Conservation (phyloP, 2,797 vertebrate genomes). For the Trichosurus vulpecula region DNA sequence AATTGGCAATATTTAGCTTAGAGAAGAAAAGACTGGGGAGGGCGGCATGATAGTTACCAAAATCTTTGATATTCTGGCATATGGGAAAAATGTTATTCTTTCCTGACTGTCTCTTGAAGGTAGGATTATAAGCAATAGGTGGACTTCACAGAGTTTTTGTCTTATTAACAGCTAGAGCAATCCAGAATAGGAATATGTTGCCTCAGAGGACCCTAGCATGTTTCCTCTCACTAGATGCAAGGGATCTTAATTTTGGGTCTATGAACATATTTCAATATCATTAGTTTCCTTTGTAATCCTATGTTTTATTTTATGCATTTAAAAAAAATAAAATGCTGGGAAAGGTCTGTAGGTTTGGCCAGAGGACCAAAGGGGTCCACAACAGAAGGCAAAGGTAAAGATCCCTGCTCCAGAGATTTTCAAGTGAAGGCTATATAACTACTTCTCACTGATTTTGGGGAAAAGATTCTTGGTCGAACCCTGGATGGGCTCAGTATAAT, state of each 20-base stretch:
- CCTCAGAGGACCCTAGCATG: not conserved
- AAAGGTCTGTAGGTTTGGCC: not conserved
- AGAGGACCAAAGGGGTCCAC: not conserved
- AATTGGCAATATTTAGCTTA: not conserved
- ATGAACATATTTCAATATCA: not conserved
- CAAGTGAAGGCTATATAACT: not conserved
- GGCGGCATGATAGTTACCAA: not conserved
- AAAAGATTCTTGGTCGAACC: not conserved
- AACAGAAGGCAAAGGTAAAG: not conserved
- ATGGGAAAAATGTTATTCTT: not conserved
- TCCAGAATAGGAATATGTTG: not conserved
- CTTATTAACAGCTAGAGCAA: not conserved
- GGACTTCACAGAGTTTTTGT: not conserved
- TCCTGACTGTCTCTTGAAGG: not conserved
- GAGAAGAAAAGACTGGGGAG: not conserved
- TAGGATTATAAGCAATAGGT: not conserved
- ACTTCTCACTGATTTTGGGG: not conserved
- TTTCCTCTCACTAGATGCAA: not conserved
- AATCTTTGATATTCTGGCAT: not conserved
- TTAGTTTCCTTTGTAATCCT: not conserved
- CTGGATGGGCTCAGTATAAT: not conserved
- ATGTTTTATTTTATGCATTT: not conserved
- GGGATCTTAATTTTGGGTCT: not conserved
- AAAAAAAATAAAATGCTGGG: not conserved
- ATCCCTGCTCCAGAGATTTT: not conserved